phyloP scores from a whole-genome alignment of 2,888 invertebrate species.

The Pediacus dermestoides region DNA sequence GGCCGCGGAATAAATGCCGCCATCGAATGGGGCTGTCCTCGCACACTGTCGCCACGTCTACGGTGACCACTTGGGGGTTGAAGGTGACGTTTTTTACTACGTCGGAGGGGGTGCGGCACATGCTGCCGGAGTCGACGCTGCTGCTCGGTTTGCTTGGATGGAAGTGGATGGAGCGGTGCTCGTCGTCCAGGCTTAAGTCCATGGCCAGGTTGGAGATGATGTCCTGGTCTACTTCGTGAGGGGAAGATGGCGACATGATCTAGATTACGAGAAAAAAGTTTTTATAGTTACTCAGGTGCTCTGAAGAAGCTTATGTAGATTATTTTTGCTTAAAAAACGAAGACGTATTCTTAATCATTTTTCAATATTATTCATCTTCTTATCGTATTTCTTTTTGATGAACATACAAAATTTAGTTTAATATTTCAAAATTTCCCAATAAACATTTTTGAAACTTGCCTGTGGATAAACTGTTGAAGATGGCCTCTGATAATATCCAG shows the following conservation, averaged over 20 bases:
- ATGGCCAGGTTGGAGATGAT: conserved; percentile 49
- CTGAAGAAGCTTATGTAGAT: too few relatives aligned
- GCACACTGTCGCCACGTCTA: conserved; percentile 21
- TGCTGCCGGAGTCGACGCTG: conserved; percentile 43
- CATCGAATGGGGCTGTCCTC: conserved; percentile 30
- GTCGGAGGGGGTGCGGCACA: conserved; percentile 43
- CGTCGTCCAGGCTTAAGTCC: conserved; percentile 46
- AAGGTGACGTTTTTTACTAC: conserved; percentile 48
- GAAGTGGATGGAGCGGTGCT: conserved; percentile 43
- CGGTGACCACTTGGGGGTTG: conserved; percentile 44
- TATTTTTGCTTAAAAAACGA: too few relatives aligned
- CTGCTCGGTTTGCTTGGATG: conserved; percentile 36
- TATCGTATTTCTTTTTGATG: neutral
- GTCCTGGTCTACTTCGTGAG: conserved; percentile 46
- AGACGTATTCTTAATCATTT: too few relatives aligned
- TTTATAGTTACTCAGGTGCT: too few relatives aligned
- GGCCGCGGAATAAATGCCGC: conserved; percentile 33
- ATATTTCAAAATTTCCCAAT: neutral
- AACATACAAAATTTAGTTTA: neutral
- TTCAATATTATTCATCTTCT: neutral
- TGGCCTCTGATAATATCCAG: conserved; percentile 20
- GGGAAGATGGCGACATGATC: conserved; percentile 29
- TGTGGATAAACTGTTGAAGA: conserved; percentile 27
- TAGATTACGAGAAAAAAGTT: too few relatives aligned
- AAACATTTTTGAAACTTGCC: conserved; percentile 16